phyloP scores from a whole-genome alignment of 2,113 vertebrate genomes.

The Trochalopteron elliotii region DNA sequence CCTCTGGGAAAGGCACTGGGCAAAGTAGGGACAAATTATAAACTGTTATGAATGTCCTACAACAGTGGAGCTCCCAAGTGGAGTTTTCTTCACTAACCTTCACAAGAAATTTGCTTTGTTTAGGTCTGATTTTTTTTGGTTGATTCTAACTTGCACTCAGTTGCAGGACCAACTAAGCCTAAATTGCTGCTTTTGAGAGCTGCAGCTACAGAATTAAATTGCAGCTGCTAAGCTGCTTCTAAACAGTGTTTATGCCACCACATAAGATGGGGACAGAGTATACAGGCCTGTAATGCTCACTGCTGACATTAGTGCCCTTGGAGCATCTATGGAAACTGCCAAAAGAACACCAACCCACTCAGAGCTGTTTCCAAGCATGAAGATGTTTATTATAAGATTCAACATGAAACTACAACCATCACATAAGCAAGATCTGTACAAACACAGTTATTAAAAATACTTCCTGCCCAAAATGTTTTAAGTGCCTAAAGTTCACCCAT shows the following conservation, averaged over 20 bases:
- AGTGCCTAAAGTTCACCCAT: neutral
- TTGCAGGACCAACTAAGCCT: neutral
- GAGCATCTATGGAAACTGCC: neutral
- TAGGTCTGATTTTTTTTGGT: neutral
- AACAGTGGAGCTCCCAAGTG: neutral
- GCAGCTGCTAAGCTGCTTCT: neutral
- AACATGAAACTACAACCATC: neutral
- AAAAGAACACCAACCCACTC: neutral
- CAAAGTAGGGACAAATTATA: neutral
- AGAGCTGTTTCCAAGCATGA: neutral
- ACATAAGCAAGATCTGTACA: neutral
- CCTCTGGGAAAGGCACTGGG: neutral
- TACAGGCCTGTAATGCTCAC: too few relatives aligned
- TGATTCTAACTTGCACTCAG: neutral
- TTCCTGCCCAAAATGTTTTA: neutral
- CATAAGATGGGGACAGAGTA: neutral
- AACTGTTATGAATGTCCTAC: neutral
- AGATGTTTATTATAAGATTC: neutral
- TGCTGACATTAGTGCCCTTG: neutral
- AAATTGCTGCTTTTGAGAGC: neutral
- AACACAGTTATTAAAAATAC: neutral
- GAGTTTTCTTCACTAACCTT: neutral
- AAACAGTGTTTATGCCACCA: neutral
- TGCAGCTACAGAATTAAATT: neutral
- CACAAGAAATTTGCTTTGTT: neutral